Base-by-base conservation (phyloP, 1,140 invertebrate species). In the Drosophila carrolli region DNA sequence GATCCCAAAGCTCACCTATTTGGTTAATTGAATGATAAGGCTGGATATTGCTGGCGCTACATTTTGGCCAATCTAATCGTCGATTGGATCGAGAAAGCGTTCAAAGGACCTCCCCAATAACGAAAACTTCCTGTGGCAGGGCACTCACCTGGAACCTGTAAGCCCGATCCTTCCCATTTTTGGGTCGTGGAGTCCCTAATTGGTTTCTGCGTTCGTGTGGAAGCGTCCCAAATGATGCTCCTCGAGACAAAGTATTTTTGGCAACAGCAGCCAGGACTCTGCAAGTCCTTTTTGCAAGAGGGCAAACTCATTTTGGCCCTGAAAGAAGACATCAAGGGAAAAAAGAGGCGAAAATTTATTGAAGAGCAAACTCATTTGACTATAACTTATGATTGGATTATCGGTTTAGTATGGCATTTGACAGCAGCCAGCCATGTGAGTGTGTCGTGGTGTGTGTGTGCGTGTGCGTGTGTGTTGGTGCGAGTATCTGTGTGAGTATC, bases 381-480 rank as follows among this genome's bases (percentile, higher is more conserved):
- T 86, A 86, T 86, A 86, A 86, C 82, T 86, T 86, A 86, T 86
- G 83, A 86, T 86, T 86, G 82, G 82, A 86, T 86, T 86, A 86
- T 86, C 82, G 82, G 82, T 86, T 86, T 86, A 86, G 82, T 88
- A 86, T 79, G 82, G 82, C 82, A 86, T 86, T 86, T 86, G 82
- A 86, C 82, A 86, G 82, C 76, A 81, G 60, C 47, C 60, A 57
- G 35, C 32, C 59, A 66, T 56, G 43, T 55, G 56, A 56, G 71
- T 46, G 40, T 71, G n/a, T 44, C 19, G 2, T 19, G 19, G 61
- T 53, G 41, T 58, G 41, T 23, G 48, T 56, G 23, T 43, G n/a
- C 37, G 29, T 63, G 32, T 19, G 16, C 57, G 63, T 44, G 53
- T 62, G 37, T 60, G 47, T 37, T 57, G 66, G 68, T 46, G 55